Evolutionary conservation across 2,888 invertebrate genomes (phyloP).

Genomic region (Gari tellinella): DNA sequence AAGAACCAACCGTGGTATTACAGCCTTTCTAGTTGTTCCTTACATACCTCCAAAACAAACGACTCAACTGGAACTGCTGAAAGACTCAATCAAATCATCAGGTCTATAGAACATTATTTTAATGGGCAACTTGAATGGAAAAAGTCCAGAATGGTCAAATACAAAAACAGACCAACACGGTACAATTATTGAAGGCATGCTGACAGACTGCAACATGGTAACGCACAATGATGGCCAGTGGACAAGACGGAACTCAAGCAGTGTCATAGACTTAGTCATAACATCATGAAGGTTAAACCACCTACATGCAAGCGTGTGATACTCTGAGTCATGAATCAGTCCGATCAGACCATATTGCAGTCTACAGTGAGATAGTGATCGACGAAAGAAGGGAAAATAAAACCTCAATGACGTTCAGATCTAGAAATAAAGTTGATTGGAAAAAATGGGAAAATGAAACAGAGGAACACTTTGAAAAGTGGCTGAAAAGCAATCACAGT

Average conservation of each 20-base stretch:
- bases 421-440: slow-evolving; percentile 11
- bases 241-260: slow-evolving; percentile 16
- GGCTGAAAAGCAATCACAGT: slow-evolving; percentile 2
- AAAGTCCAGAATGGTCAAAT: slow-evolving; percentile 23
- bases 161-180: slow-evolving; percentile 7
- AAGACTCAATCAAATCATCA: slow-evolving; percentile 1
- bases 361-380: neutral
- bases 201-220: slow-evolving; percentile 4
- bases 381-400: neutral
- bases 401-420: slow-evolving; percentile 3
- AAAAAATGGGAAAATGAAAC: slow-evolving; percentile 11
- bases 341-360: slow-evolving; percentile 23
- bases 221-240: slow-evolving; percentile 26
- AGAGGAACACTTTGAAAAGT: neutral
- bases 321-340: slow-evolving; percentile 22
- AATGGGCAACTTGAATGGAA: slow-evolving; percentile 14
- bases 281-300: slow-evolving; percentile 1
- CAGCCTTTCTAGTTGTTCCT: neutral
- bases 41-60: slow-evolving; percentile 19
- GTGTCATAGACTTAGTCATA: slow-evolving; percentile 19
- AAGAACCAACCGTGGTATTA: neutral
- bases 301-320: slow-evolving; percentile 2
- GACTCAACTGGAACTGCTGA: slow-evolving; percentile 1
- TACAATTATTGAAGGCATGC: slow-evolving; percentile 16
- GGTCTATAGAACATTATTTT: slow-evolving; percentile 3